These are phyloP conservation scores for Eremobia ochroleuca DNA, from an alignment of 2,888 invertebrate species.

Conservation along the genomic window DNA sequence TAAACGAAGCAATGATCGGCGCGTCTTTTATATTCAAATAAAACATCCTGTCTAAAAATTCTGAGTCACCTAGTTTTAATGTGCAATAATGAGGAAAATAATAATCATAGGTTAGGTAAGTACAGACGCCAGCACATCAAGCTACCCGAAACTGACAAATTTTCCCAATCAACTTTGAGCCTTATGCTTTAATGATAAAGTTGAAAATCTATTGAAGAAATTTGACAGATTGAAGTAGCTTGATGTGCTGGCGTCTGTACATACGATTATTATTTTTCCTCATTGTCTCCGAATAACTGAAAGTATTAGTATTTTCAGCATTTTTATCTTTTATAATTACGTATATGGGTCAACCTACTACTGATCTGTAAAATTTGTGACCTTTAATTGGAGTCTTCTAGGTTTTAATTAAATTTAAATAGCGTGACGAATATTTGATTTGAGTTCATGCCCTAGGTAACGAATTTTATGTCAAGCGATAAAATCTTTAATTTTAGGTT, in stretches of 20 bases:
- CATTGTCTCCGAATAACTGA: neutral
- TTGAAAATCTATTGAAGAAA: too few relatives aligned
- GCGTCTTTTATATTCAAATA: neutral
- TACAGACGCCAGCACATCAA: too few relatives aligned
- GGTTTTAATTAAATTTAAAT: constrained; percentile 34
- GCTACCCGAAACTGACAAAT: too few relatives aligned
- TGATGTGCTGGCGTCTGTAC: too few relatives aligned
- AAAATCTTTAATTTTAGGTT: constrained; percentile 27
- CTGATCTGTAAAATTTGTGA: neutral
- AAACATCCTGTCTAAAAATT: neutral
- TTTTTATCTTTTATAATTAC: neutral
- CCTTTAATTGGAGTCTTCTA: constrained; percentile 13
- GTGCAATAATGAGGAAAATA: neutral
- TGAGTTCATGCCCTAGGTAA: constrained; percentile 3
- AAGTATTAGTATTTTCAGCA: neutral
- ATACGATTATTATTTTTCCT: too few relatives aligned
- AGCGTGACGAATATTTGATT: constrained; percentile 41
- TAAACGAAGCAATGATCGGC: neutral
- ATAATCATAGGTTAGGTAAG: neutral
- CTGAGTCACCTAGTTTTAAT: neutral
- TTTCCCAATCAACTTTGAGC: too few relatives aligned
- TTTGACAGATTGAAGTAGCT: too few relatives aligned
- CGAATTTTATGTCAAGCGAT: constrained; percentile 11
- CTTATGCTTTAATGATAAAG: too few relatives aligned
- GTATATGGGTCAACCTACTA: neutral